These are phyloP conservation scores for Orthosia incerta DNA, from an alignment of 2,888 invertebrate genomes.

Conservation along the genomic window DNA sequence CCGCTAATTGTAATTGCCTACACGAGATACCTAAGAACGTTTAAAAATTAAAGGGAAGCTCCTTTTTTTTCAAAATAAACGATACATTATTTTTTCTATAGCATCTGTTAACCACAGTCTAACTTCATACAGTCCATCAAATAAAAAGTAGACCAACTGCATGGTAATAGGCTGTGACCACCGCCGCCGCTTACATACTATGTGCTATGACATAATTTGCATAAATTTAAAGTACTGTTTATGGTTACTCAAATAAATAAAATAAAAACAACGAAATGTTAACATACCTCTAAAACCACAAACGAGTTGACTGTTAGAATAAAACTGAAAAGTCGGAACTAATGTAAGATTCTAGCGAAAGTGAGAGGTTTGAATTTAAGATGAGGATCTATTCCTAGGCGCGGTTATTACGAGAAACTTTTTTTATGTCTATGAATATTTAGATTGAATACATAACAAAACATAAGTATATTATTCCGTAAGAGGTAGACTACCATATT, in stretches of 20 bases:
- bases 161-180: too few species aligned
- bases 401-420: not conserved
- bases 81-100: too few species aligned
- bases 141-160: too few species aligned
- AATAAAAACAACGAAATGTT: not conserved
- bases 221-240: not conserved
- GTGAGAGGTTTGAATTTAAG: constrained; percentile 16
- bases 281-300: not conserved
- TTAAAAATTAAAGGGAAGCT: too few species aligned
- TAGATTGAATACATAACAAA: not conserved
- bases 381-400: constrained; percentile 1
- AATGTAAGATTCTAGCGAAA: not conserved
- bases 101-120: too few species aligned
- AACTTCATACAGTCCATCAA: too few species aligned
- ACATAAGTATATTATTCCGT: too few species aligned
- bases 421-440: constrained; percentile 7
- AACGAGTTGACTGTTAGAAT: not conserved
- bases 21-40: too few species aligned
- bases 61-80: too few species aligned
- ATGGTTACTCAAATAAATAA: not conserved
- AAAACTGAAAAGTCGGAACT: not conserved
- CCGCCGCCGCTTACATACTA: too few species aligned
- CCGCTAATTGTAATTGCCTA: too few species aligned
- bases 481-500: not conserved
- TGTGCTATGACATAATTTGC: too few species aligned